Evolutionary conservation across 2,113 vertebrate genomes (phyloP), one percentile per base, ranked within the genome.

Genomic region (Muntiacus muntjak): DNA sequence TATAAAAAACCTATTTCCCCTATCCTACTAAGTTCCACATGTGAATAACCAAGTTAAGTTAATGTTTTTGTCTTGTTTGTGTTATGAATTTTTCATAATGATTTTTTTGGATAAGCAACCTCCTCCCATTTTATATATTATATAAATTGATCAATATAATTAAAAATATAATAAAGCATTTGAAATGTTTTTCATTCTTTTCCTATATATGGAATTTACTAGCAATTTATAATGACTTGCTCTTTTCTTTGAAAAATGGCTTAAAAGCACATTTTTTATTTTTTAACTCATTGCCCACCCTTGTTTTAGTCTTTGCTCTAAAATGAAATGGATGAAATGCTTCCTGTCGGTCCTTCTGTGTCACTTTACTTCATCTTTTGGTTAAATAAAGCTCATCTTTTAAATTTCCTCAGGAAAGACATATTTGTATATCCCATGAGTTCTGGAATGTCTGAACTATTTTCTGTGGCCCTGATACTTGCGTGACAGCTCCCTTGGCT

Each of bases 41-140:
- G 4, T 84, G 62, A 67, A 5, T 92, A 58, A 83, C 15, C 15
- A 52, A 17, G 21, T 91, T 50, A 88, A 91, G 54, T 86, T 82
- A 93, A 60, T 83, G 47, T 60, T 81, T 91, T 95, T 97, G n/a
- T 97, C 14, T 95, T 94, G 40, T 82, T 91, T 57, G 16, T 84
- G 28, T 94, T 87, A 78, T 0, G 5, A 90, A 78, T 78, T 79
- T 93, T 87, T 94, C 33, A 15, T 95, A 87, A 58, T 60, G 19
- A 21, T 57, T 85, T 76, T 76, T 78, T 95, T 97, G 64, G 88
- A 57, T 30, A 78, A 89, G 23, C 28, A 92, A 5, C 43, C 93
- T 93, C 45, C 40, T 95, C 16, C 55, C 43, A 71, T 78, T 93
- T 87, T 89, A 83, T 81, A 58, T 94, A 19, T 19, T 92, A 3